Evolutionary conservation across 2,888 invertebrate genomes (phyloP), one percentile per base, ranked within the genome.

Genomic region (Teleogryllus oceanicus): DNA sequence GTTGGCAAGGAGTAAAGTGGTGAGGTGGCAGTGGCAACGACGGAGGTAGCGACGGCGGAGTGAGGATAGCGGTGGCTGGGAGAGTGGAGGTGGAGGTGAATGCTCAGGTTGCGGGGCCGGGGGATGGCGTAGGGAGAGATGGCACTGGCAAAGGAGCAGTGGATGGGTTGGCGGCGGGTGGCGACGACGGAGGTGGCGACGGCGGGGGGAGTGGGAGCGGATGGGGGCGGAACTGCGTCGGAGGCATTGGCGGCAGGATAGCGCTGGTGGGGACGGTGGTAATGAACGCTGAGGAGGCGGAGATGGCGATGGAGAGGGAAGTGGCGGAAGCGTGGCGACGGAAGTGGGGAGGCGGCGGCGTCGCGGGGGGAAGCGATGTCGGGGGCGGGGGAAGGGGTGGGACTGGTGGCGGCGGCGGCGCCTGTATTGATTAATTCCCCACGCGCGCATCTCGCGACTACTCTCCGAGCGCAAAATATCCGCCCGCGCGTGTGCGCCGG

Each of bases 361-460:
- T 4, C 2, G 37, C 37, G 37, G 37, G 37, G 4, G 50, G 78
- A 1, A 50, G 78, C 37, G 11, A 18, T 11, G 13, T 16, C 51
- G 16, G n/a, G 0, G 78, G 78, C 18, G 78, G 50, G 51, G 78
- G 21, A 16, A 24, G 62, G 4, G 62, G 16, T 18, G 62, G 62
- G 16, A 3, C 16, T n/a, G 13, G 62, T n/a, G 16, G 16, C 13
- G 62, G 62, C 62, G 16, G 62, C 62, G 13, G 62, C 62, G 8
- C 16, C 62, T n/a, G 62, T 62, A 62, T 62, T 62, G 62, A 62
- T 62, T 62, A 62, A 62, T 62, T 62, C n/a, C 37, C 62, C 62
- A 62, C 62, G 62, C 62, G 62, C n/a, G 62, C 62, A 13, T 13
- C 62, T 62, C 8, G 16, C 62, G 16, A 62, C 62, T n/a, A n/a